These are phyloP conservation scores for Sussaba pulchella DNA, from an alignment of 2,888 invertebrate species.

Conservation along the genomic window DNA sequence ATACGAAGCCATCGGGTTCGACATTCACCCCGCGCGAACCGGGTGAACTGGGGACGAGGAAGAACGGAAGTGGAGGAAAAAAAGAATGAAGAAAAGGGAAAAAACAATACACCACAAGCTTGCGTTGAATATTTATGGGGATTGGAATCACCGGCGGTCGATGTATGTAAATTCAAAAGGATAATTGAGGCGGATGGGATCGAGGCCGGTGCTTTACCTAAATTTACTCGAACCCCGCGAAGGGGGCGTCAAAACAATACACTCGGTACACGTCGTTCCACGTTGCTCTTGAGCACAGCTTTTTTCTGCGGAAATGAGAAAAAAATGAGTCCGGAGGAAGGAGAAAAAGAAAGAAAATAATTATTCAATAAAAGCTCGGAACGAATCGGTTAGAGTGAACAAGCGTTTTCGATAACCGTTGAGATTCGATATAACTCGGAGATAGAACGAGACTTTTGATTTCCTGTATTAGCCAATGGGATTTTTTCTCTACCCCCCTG, in stretches of 20 bases:
- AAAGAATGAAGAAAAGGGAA: slow-evolving; percentile 21
- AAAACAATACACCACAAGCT: slow-evolving; percentile 30
- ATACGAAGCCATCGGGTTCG: too few relatives aligned
- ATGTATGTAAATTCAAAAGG: slow-evolving; percentile 57
- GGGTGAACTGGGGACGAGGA: neutral
- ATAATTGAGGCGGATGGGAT: slow-evolving; percentile 33
- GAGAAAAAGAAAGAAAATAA: slow-evolving; percentile 11
- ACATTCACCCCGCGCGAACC: too few relatives aligned
- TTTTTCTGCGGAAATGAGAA: slow-evolving; percentile 15
- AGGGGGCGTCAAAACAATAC: slow-evolving; percentile 17
- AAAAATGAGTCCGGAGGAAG: slow-evolving; percentile 12
- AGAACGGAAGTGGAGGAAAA: slow-evolving; percentile 2
- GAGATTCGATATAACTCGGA: slow-evolving; percentile 33
- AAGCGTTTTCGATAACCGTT: neutral
- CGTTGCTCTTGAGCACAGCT: neutral
- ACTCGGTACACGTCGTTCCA: slow-evolving; percentile 18
- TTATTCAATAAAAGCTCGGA: slow-evolving; percentile 32
- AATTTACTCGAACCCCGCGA: slow-evolving; percentile 45
- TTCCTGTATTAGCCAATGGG: slow-evolving; percentile 52
- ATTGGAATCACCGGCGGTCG: slow-evolving; percentile 62
- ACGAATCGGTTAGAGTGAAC: slow-evolving; percentile 8
- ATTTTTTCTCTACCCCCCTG: slow-evolving; percentile 20
- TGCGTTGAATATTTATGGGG: slow-evolving; percentile 64
- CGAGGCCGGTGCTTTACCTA: slow-evolving; percentile 50
- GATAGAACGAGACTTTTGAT: slow-evolving; percentile 57